Conservation (phyloP, 2,888 invertebrate genomes). For the Parascotia fuliginaria region DNA sequence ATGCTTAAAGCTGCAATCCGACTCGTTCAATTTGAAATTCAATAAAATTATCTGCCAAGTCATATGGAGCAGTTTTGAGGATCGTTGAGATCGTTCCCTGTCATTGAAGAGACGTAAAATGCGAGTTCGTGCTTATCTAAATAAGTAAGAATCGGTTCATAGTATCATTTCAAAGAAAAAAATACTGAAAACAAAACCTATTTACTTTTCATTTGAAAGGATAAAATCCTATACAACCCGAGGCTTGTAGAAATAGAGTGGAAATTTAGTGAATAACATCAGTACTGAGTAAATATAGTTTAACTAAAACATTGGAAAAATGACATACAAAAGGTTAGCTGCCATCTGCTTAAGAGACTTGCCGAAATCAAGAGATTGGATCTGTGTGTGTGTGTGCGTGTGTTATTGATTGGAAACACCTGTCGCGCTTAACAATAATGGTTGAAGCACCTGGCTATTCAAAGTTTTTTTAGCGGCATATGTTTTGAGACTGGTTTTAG, state of each 20-base stretch:
- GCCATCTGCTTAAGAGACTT: slow-evolving; percentile 41
- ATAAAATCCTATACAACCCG: too few relatives aligned
- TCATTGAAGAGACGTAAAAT: slow-evolving; percentile 11
- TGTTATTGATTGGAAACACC: slow-evolving; percentile 59
- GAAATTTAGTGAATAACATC: too few relatives aligned
- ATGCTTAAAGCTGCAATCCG: slow-evolving; percentile 44
- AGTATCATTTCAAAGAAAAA: slow-evolving; percentile 1
- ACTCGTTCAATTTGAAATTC: slow-evolving; percentile 40
- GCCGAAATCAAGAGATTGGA: slow-evolving; percentile 35
- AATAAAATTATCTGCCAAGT: slow-evolving; percentile 48
- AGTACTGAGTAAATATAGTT: too few relatives aligned
- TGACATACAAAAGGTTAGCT: slow-evolving; percentile 18
- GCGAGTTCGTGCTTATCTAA: slow-evolving; percentile 3
- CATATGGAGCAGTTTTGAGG: slow-evolving; percentile 38
- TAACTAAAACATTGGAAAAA: slow-evolving; percentile 26
- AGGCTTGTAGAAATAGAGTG: too few relatives aligned
- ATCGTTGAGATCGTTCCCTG: slow-evolving; percentile 23
- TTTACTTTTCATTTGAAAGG: too few relatives aligned
- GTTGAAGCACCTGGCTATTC: slow-evolving; percentile 52
- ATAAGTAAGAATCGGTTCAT: neutral
- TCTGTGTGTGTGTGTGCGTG: slow-evolving; percentile 27
- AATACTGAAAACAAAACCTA: neutral
- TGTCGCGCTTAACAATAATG: slow-evolving; percentile 65
- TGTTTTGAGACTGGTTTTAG: slow-evolving; percentile 29
- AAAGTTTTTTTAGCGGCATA: slow-evolving; percentile 40